A percentile compares a stretch with the other conserved stretches of the same genome.
Conservation (phyloP, 2,113 vertebrate genomes). For the Catharus fuscescens region DNA sequence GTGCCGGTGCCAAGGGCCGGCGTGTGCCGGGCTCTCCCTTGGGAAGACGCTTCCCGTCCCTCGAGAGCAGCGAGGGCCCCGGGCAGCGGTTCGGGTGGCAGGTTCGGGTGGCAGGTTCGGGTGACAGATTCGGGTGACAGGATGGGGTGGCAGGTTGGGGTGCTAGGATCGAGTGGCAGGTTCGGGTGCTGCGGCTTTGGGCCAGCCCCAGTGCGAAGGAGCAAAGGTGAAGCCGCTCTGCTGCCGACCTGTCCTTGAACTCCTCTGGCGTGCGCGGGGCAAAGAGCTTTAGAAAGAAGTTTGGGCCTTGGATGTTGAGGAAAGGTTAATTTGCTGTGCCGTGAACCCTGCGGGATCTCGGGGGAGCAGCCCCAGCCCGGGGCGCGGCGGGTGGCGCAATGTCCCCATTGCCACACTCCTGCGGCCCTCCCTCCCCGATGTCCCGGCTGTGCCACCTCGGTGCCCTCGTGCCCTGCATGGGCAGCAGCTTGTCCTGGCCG, state of each 20-base stretch:
- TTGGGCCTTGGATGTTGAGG: not conserved
- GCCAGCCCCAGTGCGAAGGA: not conserved
- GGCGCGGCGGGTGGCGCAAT: fast-evolving
- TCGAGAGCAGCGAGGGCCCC: fast-evolving
- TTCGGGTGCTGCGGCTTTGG: not conserved
- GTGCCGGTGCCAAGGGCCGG: too few species aligned
- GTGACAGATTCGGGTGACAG: too few species aligned
- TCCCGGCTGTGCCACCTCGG: not conserved
- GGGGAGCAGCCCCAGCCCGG: not conserved
- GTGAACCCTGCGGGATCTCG: not conserved
- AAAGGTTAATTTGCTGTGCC: fast-evolving
- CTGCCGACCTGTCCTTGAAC: not conserved
- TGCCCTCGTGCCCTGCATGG: fast-evolving
- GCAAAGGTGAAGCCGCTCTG: not conserved
- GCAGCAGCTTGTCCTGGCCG: not conserved
- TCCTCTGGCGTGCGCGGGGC: not conserved
- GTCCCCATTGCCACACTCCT: fast-evolving
- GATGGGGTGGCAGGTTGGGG: too few species aligned
- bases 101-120: not conserved
- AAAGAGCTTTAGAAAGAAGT: not conserved
- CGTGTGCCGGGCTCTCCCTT: fast-evolving
- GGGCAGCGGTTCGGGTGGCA: not conserved
- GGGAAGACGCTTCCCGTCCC: not conserved
- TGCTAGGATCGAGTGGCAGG: too few species aligned
- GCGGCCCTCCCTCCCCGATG: not conserved